A percentile compares a stretch with the other conserved stretches of the same genome.
phyloP scores from a whole-genome alignment of 2,888 invertebrate species.

The Macrosoma leucophasiata region DNA sequence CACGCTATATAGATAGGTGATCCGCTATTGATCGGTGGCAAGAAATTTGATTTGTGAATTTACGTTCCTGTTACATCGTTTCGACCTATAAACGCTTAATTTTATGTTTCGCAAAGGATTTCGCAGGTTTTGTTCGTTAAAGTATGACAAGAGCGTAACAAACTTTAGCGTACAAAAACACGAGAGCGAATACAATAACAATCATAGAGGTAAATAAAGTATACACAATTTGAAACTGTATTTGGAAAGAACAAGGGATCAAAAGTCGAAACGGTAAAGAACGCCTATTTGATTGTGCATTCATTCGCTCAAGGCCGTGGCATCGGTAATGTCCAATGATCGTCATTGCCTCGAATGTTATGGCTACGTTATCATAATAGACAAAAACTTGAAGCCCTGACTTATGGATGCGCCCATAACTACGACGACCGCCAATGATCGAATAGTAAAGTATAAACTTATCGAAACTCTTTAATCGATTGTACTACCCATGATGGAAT shows the following conservation, averaged over 20 bases:
- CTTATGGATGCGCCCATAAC: slow-evolving; percentile 94
- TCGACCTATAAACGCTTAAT: slow-evolving; percentile 93
- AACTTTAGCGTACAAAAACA: slow-evolving; percentile 99
- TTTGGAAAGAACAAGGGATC: slow-evolving; percentile 92
- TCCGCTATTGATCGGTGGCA: slow-evolving; percentile 95
- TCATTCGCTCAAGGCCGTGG: slow-evolving; percentile 94
- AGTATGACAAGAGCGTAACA: slow-evolving; percentile 93
- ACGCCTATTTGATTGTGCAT: slow-evolving; percentile 91
- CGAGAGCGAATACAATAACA: slow-evolving; percentile 94
- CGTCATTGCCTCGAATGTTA: slow-evolving; percentile 95
- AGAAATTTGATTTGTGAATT: slow-evolving; percentile 95
- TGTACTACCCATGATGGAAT: slow-evolving; percentile 91
- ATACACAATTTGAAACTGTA: slow-evolving; percentile 92
- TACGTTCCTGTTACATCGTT: slow-evolving; percentile 96
- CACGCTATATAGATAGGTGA: slow-evolving; percentile 98
- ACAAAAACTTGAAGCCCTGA: slow-evolving; percentile 95
- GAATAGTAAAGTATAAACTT: slow-evolving; percentile 94
- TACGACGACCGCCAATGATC: slow-evolving; percentile 93
- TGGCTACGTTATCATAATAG: slow-evolving; percentile 97
- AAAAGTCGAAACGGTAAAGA: slow-evolving; percentile 92
- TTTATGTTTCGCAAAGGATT: slow-evolving; percentile 94
- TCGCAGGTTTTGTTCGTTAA: slow-evolving; percentile 96
- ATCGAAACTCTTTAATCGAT: slow-evolving; percentile 95
- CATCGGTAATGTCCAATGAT: slow-evolving; percentile 95
- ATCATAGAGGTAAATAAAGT: slow-evolving; percentile 96